Percentiles rank a stretch among this genome's conserved stretches.
Evolutionary conservation across 2,797 vertebrate genomes (phyloP).

Genomic region (Glossophaga mutica): DNA sequence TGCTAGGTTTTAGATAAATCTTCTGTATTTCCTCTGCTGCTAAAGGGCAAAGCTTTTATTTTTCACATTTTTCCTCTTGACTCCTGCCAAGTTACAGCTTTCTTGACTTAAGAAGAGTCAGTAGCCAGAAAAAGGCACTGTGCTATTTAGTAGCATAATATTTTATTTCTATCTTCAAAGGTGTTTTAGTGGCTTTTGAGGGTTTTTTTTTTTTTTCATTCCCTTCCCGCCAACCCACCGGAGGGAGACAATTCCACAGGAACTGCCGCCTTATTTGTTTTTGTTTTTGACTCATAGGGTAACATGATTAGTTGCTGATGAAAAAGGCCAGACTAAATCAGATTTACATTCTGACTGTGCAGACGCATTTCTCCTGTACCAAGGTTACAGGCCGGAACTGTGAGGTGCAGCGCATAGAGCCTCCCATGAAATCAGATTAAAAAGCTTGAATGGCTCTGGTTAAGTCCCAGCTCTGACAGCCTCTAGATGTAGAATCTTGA

Average conservation of each 20-base stretch:
- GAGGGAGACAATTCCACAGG: not conserved
- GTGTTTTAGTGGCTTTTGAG: not conserved
- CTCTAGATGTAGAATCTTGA: not conserved
- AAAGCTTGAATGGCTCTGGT: not conserved
- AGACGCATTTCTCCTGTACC: not conserved
- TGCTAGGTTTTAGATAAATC: not conserved
- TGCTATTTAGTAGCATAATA: not conserved
- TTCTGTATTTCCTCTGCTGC: not conserved
- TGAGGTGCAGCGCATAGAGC: not conserved
- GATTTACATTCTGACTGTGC: not conserved
- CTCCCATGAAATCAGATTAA: not conserved
- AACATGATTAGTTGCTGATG: not conserved
- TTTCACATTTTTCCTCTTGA: not conserved
- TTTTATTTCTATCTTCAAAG: not conserved
- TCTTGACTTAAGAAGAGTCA: not conserved
- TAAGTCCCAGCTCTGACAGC: not conserved
- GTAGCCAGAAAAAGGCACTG: not conserved
- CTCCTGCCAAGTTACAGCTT: not conserved
- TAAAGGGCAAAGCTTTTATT: not conserved
- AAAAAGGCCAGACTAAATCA: not conserved
- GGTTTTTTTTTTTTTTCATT: not conserved
- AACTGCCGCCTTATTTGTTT: not conserved
- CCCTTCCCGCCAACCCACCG: not conserved
- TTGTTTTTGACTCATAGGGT: not conserved
- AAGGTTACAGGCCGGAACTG: not conserved